A percentile compares a stretch with the other conserved stretches of the same genome.
Evolutionary conservation across 2,113 vertebrate species (phyloP).

Genomic region (Danio rerio): GRCz12tu NC_133194.1:16600501-16601000

Average conservation of each 20-base stretch:
- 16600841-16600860: slow-evolving; percentile 72
- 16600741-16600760: slow-evolving; percentile 43
- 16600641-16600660: neutral
- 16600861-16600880: slow-evolving; percentile 70
- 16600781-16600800: slow-evolving; percentile 74
- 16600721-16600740: slow-evolving; percentile 21
- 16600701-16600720: slow-evolving; percentile 25
- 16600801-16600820: slow-evolving; percentile 66
- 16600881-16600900: slow-evolving; percentile 57
- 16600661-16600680: neutral
- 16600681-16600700: neutral
- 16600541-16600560: neutral
- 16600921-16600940: slow-evolving; percentile 27
- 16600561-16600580: neutral
- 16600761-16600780: slow-evolving; percentile 71
- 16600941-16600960: slow-evolving; percentile 40
- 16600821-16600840: slow-evolving; percentile 80
- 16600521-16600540: neutral
- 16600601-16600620: neutral
- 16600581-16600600: neutral
- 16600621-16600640: neutral
- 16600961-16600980: slow-evolving; percentile 27
- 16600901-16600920: slow-evolving; percentile 41
- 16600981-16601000: slow-evolving; percentile 29
- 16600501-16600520: no score